phyloP scores from a whole-genome alignment of 1,140 invertebrate species.

The Paracyclopina nana region DNA sequence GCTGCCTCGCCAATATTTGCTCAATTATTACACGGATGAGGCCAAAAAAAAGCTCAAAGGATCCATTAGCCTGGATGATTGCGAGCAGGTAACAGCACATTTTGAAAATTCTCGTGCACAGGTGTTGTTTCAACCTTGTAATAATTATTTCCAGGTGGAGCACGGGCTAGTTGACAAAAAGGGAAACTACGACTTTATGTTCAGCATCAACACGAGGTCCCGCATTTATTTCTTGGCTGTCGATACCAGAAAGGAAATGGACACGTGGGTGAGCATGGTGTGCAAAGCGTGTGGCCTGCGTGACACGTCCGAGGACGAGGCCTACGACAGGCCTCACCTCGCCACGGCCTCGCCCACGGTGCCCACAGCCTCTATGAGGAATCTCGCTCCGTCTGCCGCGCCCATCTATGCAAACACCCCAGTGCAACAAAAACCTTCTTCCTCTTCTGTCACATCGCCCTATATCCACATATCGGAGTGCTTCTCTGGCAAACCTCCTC shows the following conservation, averaged over 20 bases:
- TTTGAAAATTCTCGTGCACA: conserved; percentile 19
- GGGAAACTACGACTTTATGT: conserved; percentile 59
- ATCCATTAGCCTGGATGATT: conserved; percentile 77
- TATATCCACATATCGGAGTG: conserved; percentile 51
- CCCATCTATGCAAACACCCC: neutral
- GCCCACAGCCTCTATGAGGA: neutral
- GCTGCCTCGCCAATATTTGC: conserved; percentile 71
- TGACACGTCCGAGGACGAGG: conserved; percentile 42
- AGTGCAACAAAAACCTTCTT: neutral
- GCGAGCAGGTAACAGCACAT: conserved; percentile 54
- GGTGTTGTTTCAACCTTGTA: conserved; percentile 16
- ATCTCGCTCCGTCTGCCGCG: no score
- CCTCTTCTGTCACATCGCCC: no score
- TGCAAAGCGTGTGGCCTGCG: conserved; percentile 76
- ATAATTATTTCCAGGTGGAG: conserved; percentile 46
- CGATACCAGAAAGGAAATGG: conserved; percentile 73
- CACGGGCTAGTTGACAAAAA: conserved; percentile 60
- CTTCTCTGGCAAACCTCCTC: conserved; percentile 14
- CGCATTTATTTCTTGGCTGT: conserved; percentile 77
- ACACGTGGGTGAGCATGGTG: conserved; percentile 79
- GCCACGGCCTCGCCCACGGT: neutral
- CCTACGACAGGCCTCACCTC: neutral
- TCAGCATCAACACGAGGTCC: conserved; percentile 67
- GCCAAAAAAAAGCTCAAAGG: conserved; percentile 68
- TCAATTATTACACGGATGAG: conserved; percentile 79